These are phyloP conservation scores for Epizoanthus rinbou DNA, from an alignment of 92 coral and sea anemone genomes.

Conservation along the genomic window DNA sequence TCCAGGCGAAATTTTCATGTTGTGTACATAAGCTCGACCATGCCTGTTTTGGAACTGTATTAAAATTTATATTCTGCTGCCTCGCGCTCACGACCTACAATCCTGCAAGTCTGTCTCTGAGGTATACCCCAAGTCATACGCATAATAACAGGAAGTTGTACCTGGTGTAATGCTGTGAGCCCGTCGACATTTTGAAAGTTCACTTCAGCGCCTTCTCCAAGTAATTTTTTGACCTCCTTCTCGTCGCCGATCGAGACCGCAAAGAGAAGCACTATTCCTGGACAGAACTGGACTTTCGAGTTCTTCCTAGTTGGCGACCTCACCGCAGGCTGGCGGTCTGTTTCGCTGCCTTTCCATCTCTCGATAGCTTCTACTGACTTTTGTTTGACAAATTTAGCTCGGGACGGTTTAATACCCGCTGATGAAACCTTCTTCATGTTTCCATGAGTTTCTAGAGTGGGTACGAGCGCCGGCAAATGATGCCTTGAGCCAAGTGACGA, in stretches of 20 bases:
- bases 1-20: not conserved
- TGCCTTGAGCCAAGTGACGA: not conserved
- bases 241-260: conserved; percentile 61
- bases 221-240: conserved; percentile 52
- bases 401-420: conserved; percentile 52
- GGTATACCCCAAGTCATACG: not conserved
- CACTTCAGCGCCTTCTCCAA: conserved; percentile 43
- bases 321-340: conserved; percentile 53
- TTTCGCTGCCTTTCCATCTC: conserved; percentile 63
- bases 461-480: not conserved
- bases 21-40: not conserved
- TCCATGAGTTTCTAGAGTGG: conserved; percentile 29
- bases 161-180: conserved; percentile 60
- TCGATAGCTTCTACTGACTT: conserved; percentile 56
- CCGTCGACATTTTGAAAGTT: conserved; percentile 67
- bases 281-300: conserved; percentile 52
- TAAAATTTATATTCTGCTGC: not conserved
- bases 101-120: not conserved
- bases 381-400: conserved; percentile 57
- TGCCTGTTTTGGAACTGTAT: not conserved
- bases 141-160: not conserved
- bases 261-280: conserved; percentile 54
- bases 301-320: conserved; percentile 48
- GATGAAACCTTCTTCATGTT: conserved; percentile 60
- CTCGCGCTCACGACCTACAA: not conserved